Conservation (phyloP, 1,140 invertebrate species). For the Amphibalanus amphitrite region DNA sequence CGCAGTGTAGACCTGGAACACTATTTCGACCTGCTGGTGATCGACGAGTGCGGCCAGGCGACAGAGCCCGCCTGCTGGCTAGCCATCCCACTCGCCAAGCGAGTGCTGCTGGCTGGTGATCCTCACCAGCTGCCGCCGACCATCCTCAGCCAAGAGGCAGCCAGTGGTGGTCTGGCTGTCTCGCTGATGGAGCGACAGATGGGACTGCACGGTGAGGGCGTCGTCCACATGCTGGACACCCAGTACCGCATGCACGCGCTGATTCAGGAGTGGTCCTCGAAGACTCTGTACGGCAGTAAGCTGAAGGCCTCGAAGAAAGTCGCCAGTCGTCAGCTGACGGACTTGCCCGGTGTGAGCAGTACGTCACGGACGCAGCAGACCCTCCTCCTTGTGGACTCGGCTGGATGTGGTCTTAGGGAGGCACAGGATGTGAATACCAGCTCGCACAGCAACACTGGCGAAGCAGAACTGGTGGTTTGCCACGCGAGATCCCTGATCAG, state of each 20-base stretch:
- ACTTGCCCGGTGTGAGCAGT: constrained; percentile 27
- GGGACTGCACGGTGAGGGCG: constrained; percentile 27
- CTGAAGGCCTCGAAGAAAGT: constrained; percentile 32
- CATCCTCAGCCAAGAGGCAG: constrained; percentile 30
- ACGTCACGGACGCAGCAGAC: constrained; percentile 25
- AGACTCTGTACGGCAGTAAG: constrained; percentile 30
- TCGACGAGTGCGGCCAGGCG: constrained; percentile 43
- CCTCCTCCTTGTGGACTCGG: constrained; percentile 36
- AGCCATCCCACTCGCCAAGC: constrained; percentile 29
- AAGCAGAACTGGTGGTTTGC: constrained; percentile 34
- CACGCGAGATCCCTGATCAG: constrained; percentile 32
- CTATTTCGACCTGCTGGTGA: constrained; percentile 38
- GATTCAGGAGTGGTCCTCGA: constrained; percentile 40
- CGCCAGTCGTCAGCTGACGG: constrained; percentile 31
- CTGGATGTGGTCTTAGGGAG: constrained; percentile 34
- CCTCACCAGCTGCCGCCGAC: constrained; percentile 42
- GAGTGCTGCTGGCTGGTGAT: constrained; percentile 40
- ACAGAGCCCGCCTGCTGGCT: constrained; percentile 41
- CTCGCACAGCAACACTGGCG: constrained; percentile 40
- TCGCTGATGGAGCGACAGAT: constrained; percentile 42
- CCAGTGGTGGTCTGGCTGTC: constrained; percentile 29
- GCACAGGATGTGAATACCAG: constrained; percentile 31
- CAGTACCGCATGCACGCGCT: constrained; percentile 43
- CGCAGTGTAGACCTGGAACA: constrained; percentile 33
- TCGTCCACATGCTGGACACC: constrained; percentile 32